Conservation (phyloP, 2,797 vertebrate genomes). For the Sebastes itinus region DNA sequence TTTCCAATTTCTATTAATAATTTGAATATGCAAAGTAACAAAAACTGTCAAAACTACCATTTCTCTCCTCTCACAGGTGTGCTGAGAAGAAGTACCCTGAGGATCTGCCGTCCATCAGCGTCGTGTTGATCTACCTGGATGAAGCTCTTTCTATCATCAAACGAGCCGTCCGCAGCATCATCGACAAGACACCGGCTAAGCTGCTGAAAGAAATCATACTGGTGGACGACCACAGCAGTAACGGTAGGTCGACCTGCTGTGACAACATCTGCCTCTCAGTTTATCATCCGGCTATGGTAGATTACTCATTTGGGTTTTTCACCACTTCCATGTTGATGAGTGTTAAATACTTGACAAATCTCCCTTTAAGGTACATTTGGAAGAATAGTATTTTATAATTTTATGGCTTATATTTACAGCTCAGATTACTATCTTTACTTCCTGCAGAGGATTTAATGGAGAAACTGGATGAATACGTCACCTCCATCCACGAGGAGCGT, state of each 20-base stretch:
- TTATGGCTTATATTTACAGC: too few relatives aligned
- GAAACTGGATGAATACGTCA: conserved; percentile 69
- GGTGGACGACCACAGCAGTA: conserved; percentile 85
- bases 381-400: too few relatives aligned
- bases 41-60: background rate
- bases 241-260: conserved; percentile 58
- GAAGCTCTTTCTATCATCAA: conserved; percentile 85
- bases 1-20: too few relatives aligned
- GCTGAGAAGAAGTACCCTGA: conserved; percentile 73
- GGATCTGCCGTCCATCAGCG: conserved; percentile 79
- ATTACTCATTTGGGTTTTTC: background rate
- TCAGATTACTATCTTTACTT: background rate
- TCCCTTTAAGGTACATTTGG: too few relatives aligned
- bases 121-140: conserved; percentile 84
- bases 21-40: too few relatives aligned
- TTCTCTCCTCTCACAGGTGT: conserved; percentile 69
- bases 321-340: too few relatives aligned
- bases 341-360: too few relatives aligned
- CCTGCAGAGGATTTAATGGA: conserved; percentile 74
- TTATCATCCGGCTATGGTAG: background rate
- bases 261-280: background rate
- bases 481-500: conserved; percentile 59
- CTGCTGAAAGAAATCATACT: conserved; percentile 85
- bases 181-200: conserved; percentile 76
- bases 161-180: conserved; percentile 80